Evolutionary conservation across 2,888 invertebrate genomes (phyloP).

Genomic region (Drosophila testacea): DNA sequence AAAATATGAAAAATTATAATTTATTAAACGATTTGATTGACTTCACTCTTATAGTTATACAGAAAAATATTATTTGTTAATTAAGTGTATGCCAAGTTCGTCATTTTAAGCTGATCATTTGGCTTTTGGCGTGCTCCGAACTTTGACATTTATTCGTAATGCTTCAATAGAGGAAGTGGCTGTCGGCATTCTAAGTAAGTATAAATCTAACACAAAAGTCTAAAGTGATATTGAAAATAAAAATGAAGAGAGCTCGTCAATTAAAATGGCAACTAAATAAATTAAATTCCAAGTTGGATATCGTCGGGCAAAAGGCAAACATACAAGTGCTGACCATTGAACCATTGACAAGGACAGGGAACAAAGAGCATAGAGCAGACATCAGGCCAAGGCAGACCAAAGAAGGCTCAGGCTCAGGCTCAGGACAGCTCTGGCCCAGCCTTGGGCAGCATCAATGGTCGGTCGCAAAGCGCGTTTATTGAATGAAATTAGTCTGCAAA

Average conservation of each 20-base stretch:
- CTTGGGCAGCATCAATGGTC: conserved; percentile 56
- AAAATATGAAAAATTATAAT: too few relatives aligned
- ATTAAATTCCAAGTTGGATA: conserved; percentile 59
- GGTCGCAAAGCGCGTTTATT: conserved; percentile 61
- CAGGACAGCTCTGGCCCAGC: conserved; percentile 4
- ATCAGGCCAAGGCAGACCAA: conserved; percentile 12
- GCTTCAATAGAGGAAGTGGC: conserved; percentile 50
- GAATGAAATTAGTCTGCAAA: conserved; percentile 75
- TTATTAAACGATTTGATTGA: too few relatives aligned
- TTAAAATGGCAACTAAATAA: conserved; percentile 65
- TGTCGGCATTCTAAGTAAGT: conserved; percentile 35
- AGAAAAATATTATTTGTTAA: too few relatives aligned
- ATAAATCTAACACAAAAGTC: conserved; percentile 37
- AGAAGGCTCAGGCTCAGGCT: conserved; percentile 2
- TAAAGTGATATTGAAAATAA: conserved; percentile 60
- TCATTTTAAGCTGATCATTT: background rate
- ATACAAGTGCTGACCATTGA: conserved; percentile 53
- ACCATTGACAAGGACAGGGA: background rate
- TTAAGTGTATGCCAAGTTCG: background rate
- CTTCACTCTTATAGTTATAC: too few relatives aligned
- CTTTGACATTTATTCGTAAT: conserved; percentile 22
- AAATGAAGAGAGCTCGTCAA: conserved; percentile 55
- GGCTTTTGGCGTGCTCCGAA: conserved; percentile 6
- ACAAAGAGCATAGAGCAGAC: conserved; percentile 8
- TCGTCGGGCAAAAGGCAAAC: conserved; percentile 64